Evolutionary conservation across 2,113 vertebrate genomes (phyloP).

Genomic region (Misgurnus mizolepis): DNA sequence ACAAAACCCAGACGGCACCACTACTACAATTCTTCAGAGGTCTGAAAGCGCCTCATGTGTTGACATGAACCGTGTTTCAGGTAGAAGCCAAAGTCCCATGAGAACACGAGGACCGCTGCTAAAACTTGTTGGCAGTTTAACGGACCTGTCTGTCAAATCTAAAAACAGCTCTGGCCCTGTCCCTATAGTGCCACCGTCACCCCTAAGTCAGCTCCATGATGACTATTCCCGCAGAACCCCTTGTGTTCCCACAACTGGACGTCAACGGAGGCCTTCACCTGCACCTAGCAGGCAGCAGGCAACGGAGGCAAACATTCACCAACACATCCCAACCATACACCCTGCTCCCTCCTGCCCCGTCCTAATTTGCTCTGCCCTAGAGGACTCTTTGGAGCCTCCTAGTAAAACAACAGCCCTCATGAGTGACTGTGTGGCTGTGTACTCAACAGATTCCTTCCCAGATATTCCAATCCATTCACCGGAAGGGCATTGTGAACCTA

Average conservation of each 20-base stretch:
- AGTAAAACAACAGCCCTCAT: slow-evolving; percentile 14
- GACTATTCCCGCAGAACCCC: slow-evolving; percentile 90
- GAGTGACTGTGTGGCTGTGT: neutral
- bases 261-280: slow-evolving; percentile 67
- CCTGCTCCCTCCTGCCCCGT: neutral
- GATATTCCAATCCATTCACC: neutral
- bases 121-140: slow-evolving; percentile 83
- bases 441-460: neutral
- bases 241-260: slow-evolving; percentile 69
- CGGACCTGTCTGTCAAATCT: slow-evolving; percentile 76
- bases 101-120: slow-evolving; percentile 80
- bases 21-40: slow-evolving; percentile 67
- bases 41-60: slow-evolving; percentile 76
- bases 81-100: slow-evolving; percentile 75
- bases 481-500: slow-evolving; percentile 26
- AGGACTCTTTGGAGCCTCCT: slow-evolving; percentile 26
- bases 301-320: slow-evolving; percentile 22
- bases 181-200: slow-evolving; percentile 57
- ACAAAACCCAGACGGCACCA: slow-evolving; percentile 63
- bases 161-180: slow-evolving; percentile 63
- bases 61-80: slow-evolving; percentile 67
- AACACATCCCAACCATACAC: slow-evolving; percentile 53
- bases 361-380: neutral
- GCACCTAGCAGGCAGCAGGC: slow-evolving; percentile 50
- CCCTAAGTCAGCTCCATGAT: slow-evolving; percentile 83